Conservation (phyloP, 2,797 vertebrate genomes). For the Alca torda region DNA sequence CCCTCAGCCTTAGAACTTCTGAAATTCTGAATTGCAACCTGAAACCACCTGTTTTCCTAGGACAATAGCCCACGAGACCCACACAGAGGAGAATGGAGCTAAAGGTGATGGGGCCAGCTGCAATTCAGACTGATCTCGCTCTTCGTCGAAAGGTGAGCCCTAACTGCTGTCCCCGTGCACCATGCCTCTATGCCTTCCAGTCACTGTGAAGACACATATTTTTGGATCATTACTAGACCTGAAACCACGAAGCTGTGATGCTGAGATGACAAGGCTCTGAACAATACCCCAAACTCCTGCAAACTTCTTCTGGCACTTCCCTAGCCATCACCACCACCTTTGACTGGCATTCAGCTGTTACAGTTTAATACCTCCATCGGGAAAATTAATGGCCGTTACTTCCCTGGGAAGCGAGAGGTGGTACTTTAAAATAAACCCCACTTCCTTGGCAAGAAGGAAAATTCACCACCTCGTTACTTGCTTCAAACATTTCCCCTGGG, state of each 20-base stretch:
- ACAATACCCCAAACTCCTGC: not conserved
- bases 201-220: not conserved
- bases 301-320: not conserved
- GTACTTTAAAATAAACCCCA: not conserved
- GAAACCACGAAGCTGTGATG: not conserved
- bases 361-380: not conserved
- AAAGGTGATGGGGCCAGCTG: not conserved
- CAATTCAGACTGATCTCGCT: not conserved
- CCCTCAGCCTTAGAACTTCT: not conserved
- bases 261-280: not conserved
- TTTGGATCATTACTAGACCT: not conserved
- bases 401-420: not conserved
- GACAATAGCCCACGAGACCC: not conserved
- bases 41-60: not conserved
- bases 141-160: not conserved
- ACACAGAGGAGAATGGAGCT: not conserved
- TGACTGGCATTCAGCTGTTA: not conserved
- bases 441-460: slow-evolving; percentile 5
- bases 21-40: not conserved
- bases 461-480: not conserved
- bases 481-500: not conserved
- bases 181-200: not conserved
- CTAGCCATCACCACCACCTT: not conserved
- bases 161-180: not conserved
- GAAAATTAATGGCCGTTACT: not conserved